phyloP scores from a whole-genome alignment of 2,113 vertebrate species.

The Chunga burmeisteri region DNA sequence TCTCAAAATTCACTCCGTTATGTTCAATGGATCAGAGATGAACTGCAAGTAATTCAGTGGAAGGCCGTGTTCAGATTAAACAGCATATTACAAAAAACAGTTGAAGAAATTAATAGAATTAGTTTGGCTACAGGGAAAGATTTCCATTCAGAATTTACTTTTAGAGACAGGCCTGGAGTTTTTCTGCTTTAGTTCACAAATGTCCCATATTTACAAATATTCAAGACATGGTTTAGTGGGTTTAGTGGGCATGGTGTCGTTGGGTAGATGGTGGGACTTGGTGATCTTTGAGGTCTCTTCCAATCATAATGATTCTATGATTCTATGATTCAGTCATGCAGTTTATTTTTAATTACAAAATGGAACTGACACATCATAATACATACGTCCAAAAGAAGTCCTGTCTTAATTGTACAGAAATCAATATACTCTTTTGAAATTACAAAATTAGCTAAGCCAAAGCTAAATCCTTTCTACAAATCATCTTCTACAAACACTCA shows the following conservation, averaged over 20 bases:
- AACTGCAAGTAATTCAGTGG: neutral
- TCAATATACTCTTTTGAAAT: neutral
- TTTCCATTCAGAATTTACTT: neutral
- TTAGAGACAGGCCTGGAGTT: neutral
- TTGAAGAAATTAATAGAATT: neutral
- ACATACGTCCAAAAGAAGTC: neutral
- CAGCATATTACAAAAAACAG: neutral
- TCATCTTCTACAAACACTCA: neutral
- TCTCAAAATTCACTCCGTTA: neutral
- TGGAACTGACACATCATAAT: neutral
- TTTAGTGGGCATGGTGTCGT: too few species aligned
- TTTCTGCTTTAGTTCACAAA: neutral
- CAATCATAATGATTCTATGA: too few species aligned
- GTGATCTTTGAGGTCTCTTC: too few species aligned
- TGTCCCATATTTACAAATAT: neutral
- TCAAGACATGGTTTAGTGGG: neutral
- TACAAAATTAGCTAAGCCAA: neutral
- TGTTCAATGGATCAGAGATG: neutral
- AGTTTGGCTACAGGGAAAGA: neutral
- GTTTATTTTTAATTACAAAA: neutral
- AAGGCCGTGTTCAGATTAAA: neutral
- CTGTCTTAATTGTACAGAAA: neutral
- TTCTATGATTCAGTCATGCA: neutral
- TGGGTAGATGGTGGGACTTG: too few species aligned
- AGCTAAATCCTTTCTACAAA: slow-evolving; percentile 30